phyloP scores from a whole-genome alignment of 2,113 vertebrate genomes.

The Ammodytes marinus region DNA sequence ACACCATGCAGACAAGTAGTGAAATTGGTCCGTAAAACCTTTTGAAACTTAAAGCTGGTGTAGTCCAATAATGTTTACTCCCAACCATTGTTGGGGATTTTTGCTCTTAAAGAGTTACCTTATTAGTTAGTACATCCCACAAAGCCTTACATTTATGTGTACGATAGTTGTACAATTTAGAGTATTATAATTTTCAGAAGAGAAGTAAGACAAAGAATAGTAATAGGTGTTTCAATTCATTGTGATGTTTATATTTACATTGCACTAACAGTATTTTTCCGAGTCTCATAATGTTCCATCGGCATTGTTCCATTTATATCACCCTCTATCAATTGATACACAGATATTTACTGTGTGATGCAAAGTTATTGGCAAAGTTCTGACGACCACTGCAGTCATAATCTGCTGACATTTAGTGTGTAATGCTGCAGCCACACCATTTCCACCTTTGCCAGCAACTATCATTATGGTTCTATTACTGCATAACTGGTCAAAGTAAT shows the following conservation, averaged over 20 bases:
- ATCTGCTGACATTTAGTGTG: not conserved
- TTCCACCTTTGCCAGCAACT: not conserved
- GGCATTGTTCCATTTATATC: no score
- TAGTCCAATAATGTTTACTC: conserved; percentile 7
- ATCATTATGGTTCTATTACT: not conserved
- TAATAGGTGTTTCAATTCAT: no score
- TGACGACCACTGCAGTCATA: not conserved
- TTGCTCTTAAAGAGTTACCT: not conserved
- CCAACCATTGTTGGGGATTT: conserved; percentile 2
- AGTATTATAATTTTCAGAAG: no score
- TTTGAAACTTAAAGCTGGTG: conserved; percentile 3
- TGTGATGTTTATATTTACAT: no score
- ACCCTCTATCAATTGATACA: no score
- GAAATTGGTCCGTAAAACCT: conserved; percentile 10
- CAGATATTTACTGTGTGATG: no score
- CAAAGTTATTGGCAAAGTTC: not conserved
- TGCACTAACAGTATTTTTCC: no score
- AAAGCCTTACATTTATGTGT: no score
- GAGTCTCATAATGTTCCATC: no score
- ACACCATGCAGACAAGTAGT: no score
- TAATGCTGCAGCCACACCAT: not conserved
- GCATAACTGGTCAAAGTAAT: not conserved
- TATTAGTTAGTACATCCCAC: not conserved
- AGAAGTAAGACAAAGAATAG: no score
- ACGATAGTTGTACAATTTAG: no score